Percentiles rank a stretch among this genome's conserved stretches.
Conservation (phyloP, 2,797 vertebrate genomes). For the Sibirionetta formosa region DNA sequence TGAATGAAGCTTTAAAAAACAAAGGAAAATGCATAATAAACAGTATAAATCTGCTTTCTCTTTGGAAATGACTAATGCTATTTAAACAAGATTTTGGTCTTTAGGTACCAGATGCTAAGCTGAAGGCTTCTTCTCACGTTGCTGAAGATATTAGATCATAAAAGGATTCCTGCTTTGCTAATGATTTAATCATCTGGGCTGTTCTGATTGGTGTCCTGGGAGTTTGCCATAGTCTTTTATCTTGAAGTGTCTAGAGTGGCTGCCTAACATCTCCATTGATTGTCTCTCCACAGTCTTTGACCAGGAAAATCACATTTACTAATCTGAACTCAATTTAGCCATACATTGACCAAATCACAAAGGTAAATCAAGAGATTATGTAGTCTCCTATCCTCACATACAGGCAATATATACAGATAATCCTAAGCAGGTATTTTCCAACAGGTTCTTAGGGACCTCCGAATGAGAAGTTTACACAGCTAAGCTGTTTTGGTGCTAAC, state of each 20-base stretch:
- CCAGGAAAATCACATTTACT: neutral
- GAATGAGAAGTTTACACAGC: neutral
- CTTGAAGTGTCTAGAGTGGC: neutral
- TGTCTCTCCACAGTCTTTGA: neutral
- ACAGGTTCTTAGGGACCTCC: neutral
- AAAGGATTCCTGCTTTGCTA: neutral
- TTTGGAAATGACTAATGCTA: conserved; percentile 57
- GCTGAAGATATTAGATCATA: neutral
- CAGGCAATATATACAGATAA: neutral
- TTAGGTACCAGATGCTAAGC: neutral
- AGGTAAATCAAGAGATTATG: neutral
- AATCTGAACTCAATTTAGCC: neutral
- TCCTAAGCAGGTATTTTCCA: neutral
- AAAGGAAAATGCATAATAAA: neutral
- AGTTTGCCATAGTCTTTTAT: neutral
- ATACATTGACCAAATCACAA: neutral
- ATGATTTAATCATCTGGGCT: neutral
- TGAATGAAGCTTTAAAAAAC: conserved; percentile 27
- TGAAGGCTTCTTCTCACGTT: neutral
- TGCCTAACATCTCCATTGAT: neutral
- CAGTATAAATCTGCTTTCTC: conserved; percentile 11
- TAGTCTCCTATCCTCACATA: neutral
- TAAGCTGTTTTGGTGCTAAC: neutral
- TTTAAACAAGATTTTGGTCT: neutral
- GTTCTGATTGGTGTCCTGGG: neutral